Evolutionary conservation across 2,888 invertebrate genomes (phyloP), one percentile per base, ranked within the genome.

Genomic region (Stenchaetothrips biformis): DNA sequence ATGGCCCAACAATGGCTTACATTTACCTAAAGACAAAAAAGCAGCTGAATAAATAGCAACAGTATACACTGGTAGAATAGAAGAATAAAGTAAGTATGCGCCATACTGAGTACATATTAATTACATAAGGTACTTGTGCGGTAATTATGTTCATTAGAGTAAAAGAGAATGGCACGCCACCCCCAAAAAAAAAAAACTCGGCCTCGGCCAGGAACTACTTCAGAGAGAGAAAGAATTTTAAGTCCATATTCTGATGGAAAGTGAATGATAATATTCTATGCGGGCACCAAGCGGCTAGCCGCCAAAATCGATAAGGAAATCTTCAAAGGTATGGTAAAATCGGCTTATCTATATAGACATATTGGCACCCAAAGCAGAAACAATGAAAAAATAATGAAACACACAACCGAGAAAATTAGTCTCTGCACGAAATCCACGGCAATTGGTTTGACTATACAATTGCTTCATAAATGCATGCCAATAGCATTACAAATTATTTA

Each of bases 361-460:
- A 21, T 74, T 74, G 67, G 67, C 67, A 74, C 67, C 25, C 25
- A 74, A 21, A 74, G 25, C 25, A 25, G 25, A 74, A 21, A 59
- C 21, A 9, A 74, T 74, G 67, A 21, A 74, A 74, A 74, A 74
- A 74, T 74, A 74, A 74, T 37, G 37, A 2, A 74, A 74, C 67
- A 74, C 67, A 74, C 67, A 21, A 25, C 11, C 25, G 67, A 9
- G n/a, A 74, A 67, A 74, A 25, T 25, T 7, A 25, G 67, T 74
- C 25, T 25, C 67, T 25, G 67, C 67, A 37, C 53, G 18, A 53
- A 53, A 53, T 18, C 13, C 13, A 53, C 13, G 13, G 18, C 6
- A 13, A 53, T 18, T 18, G 18, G 18, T 4, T 9, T 4, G 53
- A 13, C 13, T 4, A 18, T 53, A 9, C 53, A 53, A 18, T 53